Base-by-base conservation (phyloP, 1,140 invertebrate species). In the Caenorhabditis remanei region DNA sequence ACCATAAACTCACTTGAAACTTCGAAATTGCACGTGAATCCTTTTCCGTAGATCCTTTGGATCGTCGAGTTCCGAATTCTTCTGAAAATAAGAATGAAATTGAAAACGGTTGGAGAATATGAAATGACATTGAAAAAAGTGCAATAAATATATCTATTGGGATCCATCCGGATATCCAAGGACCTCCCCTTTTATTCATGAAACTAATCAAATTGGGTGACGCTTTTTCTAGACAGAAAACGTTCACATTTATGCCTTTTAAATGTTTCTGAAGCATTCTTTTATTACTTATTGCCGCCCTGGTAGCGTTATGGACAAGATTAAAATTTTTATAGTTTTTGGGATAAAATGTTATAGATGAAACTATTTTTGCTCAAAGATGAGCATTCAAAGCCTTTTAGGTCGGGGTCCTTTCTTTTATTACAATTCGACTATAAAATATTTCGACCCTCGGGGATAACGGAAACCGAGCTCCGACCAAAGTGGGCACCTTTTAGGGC, bases 1-100 rank as follows among this genome's bases (percentile, higher is more conserved):
- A 53, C 9, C 9, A 53, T 53, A 4, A 79, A 50, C 71, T 79
- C 11, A 79, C 71, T 79, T 79, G 46, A 79, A 79, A 50, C 71
- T 79, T 43, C 71, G 71, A 79, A 79, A 79, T 14, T 79, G 71
- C 0, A 50, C 46, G 46, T 79, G 46, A n/a, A 79, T 48, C 53
- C 71, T 50, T 53, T 53, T 79, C 13, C 71, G 13, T 4, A 79
- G 19, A 24, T 50, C 46, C 19, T 79, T 50, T 53, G 71, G 71
- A 50, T 79, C 43, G 46, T 50, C 46, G 21, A 16, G 50, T 16
- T 50, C 71, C 8, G 46, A 9, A 50, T 79, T 53, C 46, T 79
- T 79, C 71, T 79, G 71, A 50, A 79, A 79, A 14, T 9, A 8
- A 53, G 13, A 13, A 48, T 32, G 14, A n/a, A 24, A 11, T 32